These are phyloP conservation scores for Icerya purchasi DNA, from an alignment of 2,888 invertebrate genomes.

Conservation along the genomic window DNA sequence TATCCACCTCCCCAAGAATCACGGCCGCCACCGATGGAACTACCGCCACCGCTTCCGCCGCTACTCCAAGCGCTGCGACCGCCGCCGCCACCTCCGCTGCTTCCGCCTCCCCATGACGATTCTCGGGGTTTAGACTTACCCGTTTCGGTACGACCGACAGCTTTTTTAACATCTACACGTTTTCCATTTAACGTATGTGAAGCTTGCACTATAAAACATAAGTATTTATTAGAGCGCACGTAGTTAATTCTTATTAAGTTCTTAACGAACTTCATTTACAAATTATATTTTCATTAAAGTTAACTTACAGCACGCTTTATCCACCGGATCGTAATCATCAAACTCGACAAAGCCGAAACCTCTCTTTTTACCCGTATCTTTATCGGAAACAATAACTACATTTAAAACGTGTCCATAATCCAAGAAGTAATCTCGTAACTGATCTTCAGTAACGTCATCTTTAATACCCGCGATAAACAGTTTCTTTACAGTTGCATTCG, in stretches of 20 bases:
- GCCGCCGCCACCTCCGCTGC: not conserved
- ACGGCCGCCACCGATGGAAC: conserved; percentile 19
- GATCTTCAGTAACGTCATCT: conserved; percentile 78
- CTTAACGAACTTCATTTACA: conserved; percentile 2
- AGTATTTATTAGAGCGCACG: not conserved
- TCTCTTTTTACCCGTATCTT: conserved; percentile 77
- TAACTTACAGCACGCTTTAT: conserved; percentile 78
- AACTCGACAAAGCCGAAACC: conserved; percentile 95
- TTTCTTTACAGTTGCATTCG: conserved; percentile 83
- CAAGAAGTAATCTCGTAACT: conserved; percentile 60
- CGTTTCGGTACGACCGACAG: conserved; percentile 25
- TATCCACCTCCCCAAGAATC: conserved; percentile 8
- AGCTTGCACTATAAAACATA: conserved; percentile 23
- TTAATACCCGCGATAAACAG: conserved; percentile 84
- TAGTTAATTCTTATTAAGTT: not conserved
- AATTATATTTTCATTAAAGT: no score
- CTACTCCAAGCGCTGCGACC: not conserved
- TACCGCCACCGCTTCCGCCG: conserved; percentile 17
- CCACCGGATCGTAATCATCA: conserved; percentile 91
- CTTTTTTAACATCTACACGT: conserved; percentile 33
- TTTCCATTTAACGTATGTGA: conserved; percentile 29
- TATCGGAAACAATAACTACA: conserved; percentile 73
- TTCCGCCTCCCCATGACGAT: not conserved
- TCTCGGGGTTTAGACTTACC: conserved; percentile 25
- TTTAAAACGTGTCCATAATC: conserved; percentile 60